Evolutionary conservation across 2,797 vertebrate genomes (phyloP).

Genomic region (Sylvilagus floridanus): DNA sequence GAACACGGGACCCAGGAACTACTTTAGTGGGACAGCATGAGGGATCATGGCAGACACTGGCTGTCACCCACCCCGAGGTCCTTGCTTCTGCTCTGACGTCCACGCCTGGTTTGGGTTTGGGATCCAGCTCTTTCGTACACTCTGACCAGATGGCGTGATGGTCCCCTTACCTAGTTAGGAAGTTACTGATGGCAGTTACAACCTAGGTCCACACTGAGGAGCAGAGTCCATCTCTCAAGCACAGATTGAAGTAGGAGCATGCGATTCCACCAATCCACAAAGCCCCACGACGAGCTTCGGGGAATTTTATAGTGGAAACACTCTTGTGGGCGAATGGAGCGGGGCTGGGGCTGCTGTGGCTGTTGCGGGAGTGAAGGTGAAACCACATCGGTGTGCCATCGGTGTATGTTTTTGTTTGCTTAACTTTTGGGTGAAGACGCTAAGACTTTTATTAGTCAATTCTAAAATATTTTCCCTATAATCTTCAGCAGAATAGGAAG

Average conservation of each 20-base stretch:
- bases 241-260: not conserved
- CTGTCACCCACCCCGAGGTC: not conserved
- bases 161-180: not conserved
- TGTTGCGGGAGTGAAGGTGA: not conserved
- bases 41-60: not conserved
- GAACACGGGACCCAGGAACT: not conserved
- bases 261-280: not conserved
- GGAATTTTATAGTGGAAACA: not conserved
- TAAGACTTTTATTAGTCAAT: slow-evolving; percentile 33
- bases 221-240: not conserved
- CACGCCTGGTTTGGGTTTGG: not conserved
- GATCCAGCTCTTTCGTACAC: not conserved
- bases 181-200: not conserved
- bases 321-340: not conserved
- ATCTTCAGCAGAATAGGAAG: slow-evolving; percentile 7
- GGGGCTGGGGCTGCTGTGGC: not conserved
- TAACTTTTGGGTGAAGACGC: not conserved
- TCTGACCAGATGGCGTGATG: not conserved
- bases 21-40: not conserved
- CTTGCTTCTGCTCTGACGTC: not conserved
- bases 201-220: not conserved
- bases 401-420: not conserved
- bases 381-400: not conserved
- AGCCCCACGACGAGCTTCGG: no score
- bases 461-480: slow-evolving; percentile 40